Evolutionary conservation across 2,888 invertebrate genomes (phyloP), one percentile per base, ranked within the genome.

Genomic region (Alloplasta piceator): DNA sequence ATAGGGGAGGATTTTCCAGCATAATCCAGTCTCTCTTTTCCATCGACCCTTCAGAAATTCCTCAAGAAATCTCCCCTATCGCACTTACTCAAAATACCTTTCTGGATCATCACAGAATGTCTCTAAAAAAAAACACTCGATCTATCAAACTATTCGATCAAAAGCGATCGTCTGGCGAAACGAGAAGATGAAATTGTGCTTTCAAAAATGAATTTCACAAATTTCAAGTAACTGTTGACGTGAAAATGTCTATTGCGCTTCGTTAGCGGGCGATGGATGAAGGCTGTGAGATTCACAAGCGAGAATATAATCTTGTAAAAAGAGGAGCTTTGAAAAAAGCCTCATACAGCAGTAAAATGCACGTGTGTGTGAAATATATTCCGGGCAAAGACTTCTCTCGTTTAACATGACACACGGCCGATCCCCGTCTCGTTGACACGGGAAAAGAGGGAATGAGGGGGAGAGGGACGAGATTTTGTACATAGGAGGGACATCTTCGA

Each of bases 401-500:
- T 80, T 80, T 76, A 71, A 76, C 80, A 56, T 71, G 72, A 63
- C 67, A 73, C 72, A 68, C 68, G 72, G 56, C 60, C 52, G 66
- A 39, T 52, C 16, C 14, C 60, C 66, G 52, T 68, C 60, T 67
- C 63, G 58, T 56, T n/a, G 48, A 46, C 43, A 55, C 61, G 71
- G 67, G 14, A 56, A 61, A 66, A 61, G 52, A 71, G 75, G 64
- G 14, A 52, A 12, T 52, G 12, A 55, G 66, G 68, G 64, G 77
- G 64, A 12, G 43, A 68, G 41, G 55, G 36, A 39, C n/a, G 60
- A 41, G 48, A 43, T 52, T 39, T 10, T 16, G 26, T 55, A 26
- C 26, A 26, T 56, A 64, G 75, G 64, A 76, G 79, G 26, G 82
- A 85, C 87, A 86, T 88, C 85, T 87, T 88, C 78, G 77, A 78